Evolutionary conservation across 2,888 invertebrate genomes (phyloP).

Genomic region (Pristionchus arcanus): DNA sequence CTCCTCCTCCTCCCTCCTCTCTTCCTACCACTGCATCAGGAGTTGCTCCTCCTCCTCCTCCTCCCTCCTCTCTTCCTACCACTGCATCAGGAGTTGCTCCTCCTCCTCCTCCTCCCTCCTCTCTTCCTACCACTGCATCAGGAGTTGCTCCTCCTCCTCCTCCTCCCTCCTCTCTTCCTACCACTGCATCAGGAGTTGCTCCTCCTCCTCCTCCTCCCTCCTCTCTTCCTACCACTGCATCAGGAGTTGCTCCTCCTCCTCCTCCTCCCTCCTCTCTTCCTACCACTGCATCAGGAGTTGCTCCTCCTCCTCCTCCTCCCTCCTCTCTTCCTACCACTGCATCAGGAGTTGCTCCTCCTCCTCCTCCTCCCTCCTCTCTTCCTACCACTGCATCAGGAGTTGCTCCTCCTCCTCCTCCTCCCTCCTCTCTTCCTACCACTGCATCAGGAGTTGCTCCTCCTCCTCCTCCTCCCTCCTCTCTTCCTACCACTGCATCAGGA

Average conservation of each 20-base stretch:
- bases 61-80: no score
- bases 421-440: no score
- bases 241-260: conserved; percentile 35
- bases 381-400: conserved; percentile 46
- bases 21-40: conserved; percentile 37
- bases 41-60: conserved; percentile 48
- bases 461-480: background rate
- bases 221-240: background rate
- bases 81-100: conserved; percentile 44
- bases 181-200: conserved; percentile 46
- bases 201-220: conserved; percentile 34
- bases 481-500: conserved; percentile 35
- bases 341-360: conserved; percentile 42
- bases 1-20: conserved; percentile 5
- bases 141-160: conserved; percentile 53
- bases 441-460: conserved; percentile 47
- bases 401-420: conserved; percentile 43
- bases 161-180: no score
- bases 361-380: conserved; percentile 6
- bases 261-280: conserved; percentile 15
- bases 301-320: conserved; percentile 36
- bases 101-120: conserved; percentile 27
- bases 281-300: conserved; percentile 49
- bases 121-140: background rate
- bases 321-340: background rate